Percentiles rank a stretch among this genome's conserved stretches.
phyloP scores from a whole-genome alignment of 2,888 invertebrate species.

The Brassicogethes aeneus region DNA sequence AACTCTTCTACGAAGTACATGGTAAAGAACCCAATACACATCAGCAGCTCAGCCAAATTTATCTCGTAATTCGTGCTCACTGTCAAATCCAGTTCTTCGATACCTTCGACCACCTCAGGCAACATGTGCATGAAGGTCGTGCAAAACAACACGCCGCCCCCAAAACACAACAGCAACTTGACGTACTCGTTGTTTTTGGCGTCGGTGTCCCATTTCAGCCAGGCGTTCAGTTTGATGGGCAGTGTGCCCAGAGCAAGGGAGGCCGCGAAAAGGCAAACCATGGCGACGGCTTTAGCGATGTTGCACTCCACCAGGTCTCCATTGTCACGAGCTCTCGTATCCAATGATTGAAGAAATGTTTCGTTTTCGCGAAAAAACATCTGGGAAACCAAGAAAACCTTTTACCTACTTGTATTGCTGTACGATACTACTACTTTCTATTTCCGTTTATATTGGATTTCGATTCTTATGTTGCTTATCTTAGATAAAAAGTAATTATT shows the following conservation, averaged over 20 bases:
- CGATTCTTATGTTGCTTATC: too few species aligned
- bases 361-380: too few species aligned
- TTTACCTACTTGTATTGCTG: too few species aligned
- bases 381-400: too few species aligned
- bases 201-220: slow-evolving; percentile 46
- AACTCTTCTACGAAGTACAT: slow-evolving; percentile 75
- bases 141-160: slow-evolving; percentile 74
- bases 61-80: slow-evolving; percentile 44
- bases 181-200: slow-evolving; percentile 46
- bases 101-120: slow-evolving; percentile 66
- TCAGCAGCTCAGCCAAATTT: slow-evolving; percentile 59
- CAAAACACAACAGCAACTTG: slow-evolving; percentile 61
- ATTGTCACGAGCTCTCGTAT: too few species aligned
- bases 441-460: too few species aligned
- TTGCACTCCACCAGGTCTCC: slow-evolving; percentile 5
- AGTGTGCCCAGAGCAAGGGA: slow-evolving; percentile 67
- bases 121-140: slow-evolving; percentile 76
- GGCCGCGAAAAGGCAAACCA: slow-evolving; percentile 65
- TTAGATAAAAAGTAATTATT: too few species aligned
- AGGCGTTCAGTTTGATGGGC: slow-evolving; percentile 61
- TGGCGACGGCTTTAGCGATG: slow-evolving; percentile 68
- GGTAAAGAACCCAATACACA: slow-evolving; percentile 66
- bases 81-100: slow-evolving; percentile 50
- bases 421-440: too few species aligned
- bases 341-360: too few species aligned